Conservation (phyloP, 2,113 vertebrate genomes). For the Tachycineta bicolor region DNA sequence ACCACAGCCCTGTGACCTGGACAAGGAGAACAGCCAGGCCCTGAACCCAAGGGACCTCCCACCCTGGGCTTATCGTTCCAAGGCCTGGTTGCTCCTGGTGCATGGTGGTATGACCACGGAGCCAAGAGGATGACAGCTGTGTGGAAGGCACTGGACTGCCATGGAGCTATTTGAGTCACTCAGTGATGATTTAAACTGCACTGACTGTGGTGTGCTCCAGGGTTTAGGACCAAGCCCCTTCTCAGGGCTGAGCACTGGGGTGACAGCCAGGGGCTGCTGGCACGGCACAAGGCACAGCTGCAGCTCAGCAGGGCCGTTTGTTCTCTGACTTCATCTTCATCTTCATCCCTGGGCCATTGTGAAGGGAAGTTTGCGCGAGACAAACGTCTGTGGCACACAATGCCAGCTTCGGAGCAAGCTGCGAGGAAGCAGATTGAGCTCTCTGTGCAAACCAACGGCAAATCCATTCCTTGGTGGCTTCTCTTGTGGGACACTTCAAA, state of each 20-base stretch:
- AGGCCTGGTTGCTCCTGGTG: neutral
- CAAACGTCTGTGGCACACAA: neutral
- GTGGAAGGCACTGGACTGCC: neutral
- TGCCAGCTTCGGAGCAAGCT: slow-evolving; percentile 24
- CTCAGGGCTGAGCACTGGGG: neutral
- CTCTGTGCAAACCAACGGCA: neutral
- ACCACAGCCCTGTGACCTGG: neutral
- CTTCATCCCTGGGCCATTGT: neutral
- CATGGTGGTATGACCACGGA: fast-evolving
- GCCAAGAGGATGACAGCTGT: neutral
- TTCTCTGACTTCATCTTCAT: slow-evolving; percentile 19
- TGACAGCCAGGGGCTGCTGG: neutral
- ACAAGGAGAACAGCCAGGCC: neutral
- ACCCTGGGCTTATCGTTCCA: neutral
- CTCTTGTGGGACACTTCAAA: slow-evolving; percentile 60
- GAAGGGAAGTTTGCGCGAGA: neutral
- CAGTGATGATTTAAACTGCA: neutral
- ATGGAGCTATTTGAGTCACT: fast-evolving
- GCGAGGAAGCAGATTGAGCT: neutral
- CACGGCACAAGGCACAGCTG: neutral
- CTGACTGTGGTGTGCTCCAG: neutral
- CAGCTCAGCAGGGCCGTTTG: neutral
- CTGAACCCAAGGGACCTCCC: neutral
- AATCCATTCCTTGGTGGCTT: slow-evolving; percentile 37
- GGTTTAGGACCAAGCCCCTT: neutral